Evolutionary conservation across 2,888 invertebrate species (phyloP).

Genomic region (Spodoptera littoralis): DNA sequence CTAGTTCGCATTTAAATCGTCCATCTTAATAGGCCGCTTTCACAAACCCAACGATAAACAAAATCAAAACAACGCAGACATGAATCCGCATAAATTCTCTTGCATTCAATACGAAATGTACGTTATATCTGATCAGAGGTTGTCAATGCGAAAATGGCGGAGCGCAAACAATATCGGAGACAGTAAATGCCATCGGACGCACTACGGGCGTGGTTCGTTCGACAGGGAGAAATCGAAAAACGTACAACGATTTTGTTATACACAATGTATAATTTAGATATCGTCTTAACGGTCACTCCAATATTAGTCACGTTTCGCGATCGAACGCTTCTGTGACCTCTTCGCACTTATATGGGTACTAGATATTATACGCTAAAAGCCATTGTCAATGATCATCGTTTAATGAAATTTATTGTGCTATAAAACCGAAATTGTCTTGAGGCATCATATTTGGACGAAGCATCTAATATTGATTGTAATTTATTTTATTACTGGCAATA

Average conservation of each 20-base stretch:
- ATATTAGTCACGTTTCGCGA: slow-evolving; percentile 75
- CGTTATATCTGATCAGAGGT: slow-evolving; percentile 62
- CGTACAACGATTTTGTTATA: slow-evolving; percentile 63
- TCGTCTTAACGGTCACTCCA: slow-evolving; percentile 69
- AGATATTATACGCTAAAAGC: not conserved
- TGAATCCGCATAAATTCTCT: slow-evolving; percentile 68
- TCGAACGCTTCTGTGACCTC: slow-evolving; percentile 65
- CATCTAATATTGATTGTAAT: slow-evolving; percentile 32
- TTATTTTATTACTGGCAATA: slow-evolving; percentile 37
- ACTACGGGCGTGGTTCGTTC: slow-evolving; percentile 63
- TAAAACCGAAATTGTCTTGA: slow-evolving; percentile 42
- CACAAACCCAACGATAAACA: slow-evolving; percentile 63
- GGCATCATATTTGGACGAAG: slow-evolving; percentile 21
- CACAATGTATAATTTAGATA: slow-evolving; percentile 78
- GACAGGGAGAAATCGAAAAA: slow-evolving; percentile 60
- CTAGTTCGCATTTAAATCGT: slow-evolving; percentile 58
- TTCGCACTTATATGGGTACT: slow-evolving; percentile 38
- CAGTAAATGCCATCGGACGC: slow-evolving; percentile 77
- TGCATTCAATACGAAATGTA: slow-evolving; percentile 61
- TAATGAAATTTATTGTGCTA: slow-evolving; percentile 42
- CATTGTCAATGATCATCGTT: slow-evolving; percentile 33
- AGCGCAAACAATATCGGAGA: slow-evolving; percentile 69
- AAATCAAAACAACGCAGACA: slow-evolving; percentile 61
- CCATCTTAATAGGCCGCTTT: slow-evolving; percentile 63
- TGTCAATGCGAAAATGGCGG: slow-evolving; percentile 73